A percentile compares a stretch with the other conserved stretches of the same genome.
Evolutionary conservation across 2,888 invertebrate genomes (phyloP).

Genomic region (Polyploca ridens): DNA sequence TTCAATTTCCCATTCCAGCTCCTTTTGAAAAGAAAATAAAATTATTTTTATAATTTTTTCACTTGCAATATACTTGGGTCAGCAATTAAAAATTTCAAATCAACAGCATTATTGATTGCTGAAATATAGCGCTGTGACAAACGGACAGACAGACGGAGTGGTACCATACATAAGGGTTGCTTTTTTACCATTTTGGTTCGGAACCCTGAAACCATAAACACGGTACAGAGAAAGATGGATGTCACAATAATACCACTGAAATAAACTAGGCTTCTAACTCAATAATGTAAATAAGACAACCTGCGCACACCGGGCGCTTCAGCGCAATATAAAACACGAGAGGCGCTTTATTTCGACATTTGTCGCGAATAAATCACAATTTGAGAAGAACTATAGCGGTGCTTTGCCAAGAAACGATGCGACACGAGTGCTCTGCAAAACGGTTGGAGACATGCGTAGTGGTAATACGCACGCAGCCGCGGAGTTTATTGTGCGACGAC

Average conservation of each 20-base stretch:
- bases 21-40: no score
- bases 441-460: slow-evolving; percentile 30
- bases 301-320: slow-evolving; percentile 15
- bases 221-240: neutral
- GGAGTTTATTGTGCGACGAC: slow-evolving; percentile 1
- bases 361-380: slow-evolving; percentile 80
- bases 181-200: neutral
- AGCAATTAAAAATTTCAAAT: no score
- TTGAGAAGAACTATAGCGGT: slow-evolving; percentile 69
- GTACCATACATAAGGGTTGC: no score
- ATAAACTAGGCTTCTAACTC: slow-evolving; percentile 7
- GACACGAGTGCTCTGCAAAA: slow-evolving; percentile 46
- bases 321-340: slow-evolving; percentile 52
- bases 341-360: slow-evolving; percentile 74
- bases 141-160: no score
- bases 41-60: no score
- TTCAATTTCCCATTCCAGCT: no score
- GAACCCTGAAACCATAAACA: neutral
- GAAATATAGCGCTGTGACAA: no score
- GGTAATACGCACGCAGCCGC: slow-evolving; percentile 16
- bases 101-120: no score
- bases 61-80: no score
- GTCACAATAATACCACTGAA: neutral
- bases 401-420: slow-evolving; percentile 61
- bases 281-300: slow-evolving; percentile 11